A percentile compares a stretch with the other conserved stretches of the same genome.
phyloP scores from a whole-genome alignment of 2,888 invertebrate species.

The Dioctria linearis region DNA sequence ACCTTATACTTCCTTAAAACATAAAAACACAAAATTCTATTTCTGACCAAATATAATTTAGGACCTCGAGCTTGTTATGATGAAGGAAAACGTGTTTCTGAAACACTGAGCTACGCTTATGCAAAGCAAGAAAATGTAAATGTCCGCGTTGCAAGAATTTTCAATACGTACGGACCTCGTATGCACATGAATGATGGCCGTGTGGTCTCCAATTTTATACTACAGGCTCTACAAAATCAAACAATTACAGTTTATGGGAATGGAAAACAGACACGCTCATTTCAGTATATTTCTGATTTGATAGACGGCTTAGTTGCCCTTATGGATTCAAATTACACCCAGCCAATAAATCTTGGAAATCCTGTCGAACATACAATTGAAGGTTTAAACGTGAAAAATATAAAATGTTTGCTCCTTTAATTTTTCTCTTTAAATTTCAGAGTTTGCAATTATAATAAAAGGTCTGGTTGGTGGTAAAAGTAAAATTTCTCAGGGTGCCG shows the following conservation, averaged over 20 bases:
- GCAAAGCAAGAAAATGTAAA: slow-evolving; percentile 96
- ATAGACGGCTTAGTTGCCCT: slow-evolving; percentile 93
- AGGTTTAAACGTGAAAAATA: slow-evolving; percentile 72
- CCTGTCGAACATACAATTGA: slow-evolving; percentile 97
- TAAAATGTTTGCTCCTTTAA: slow-evolving; percentile 3
- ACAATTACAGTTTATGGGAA: slow-evolving; percentile 95
- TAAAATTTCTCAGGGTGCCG: slow-evolving; percentile 85
- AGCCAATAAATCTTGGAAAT: slow-evolving; percentile 97
- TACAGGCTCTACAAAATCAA: slow-evolving; percentile 95
- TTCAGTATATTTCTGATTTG: slow-evolving; percentile 97
- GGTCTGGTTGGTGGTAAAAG: slow-evolving; percentile 89
- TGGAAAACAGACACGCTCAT: slow-evolving; percentile 94
- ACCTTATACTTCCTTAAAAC: no score
- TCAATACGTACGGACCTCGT: slow-evolving; percentile 98
- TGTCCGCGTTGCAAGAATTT: slow-evolving; percentile 97
- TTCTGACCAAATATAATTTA: slow-evolving; percentile 64
- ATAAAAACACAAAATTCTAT: no score
- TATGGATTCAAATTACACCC: slow-evolving; percentile 94
- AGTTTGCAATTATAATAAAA: slow-evolving; percentile 90
- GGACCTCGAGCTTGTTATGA: slow-evolving; percentile 98
- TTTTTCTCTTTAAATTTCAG: slow-evolving; percentile 70
- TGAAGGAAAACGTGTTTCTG: slow-evolving; percentile 98
- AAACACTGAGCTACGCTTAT: slow-evolving; percentile 95
- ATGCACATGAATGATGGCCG: slow-evolving; percentile 99
- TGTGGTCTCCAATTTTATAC: slow-evolving; percentile 98